phyloP scores from a whole-genome alignment of 1,140 invertebrate genomes.

The Megalopta genalis region DNA sequence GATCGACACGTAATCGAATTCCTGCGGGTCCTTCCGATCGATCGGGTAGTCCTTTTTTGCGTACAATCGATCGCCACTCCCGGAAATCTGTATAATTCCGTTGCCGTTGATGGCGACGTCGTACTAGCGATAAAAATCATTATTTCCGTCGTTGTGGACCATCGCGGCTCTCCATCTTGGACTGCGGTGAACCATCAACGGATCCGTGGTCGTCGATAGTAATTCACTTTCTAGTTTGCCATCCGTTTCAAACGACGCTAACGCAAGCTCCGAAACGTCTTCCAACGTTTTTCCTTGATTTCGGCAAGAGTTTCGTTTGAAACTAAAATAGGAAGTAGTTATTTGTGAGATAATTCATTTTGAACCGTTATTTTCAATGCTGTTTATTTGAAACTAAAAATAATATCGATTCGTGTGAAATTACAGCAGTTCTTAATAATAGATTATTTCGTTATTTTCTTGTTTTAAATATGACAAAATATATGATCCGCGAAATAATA shows the following conservation, averaged over 20 bases:
- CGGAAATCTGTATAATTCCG: conserved; percentile 46
- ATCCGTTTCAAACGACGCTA: neutral
- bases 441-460: no score
- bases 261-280: no score
- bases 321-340: no score
- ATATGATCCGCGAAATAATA: no score
- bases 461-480: no score
- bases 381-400: no score
- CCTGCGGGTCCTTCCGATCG: neutral
- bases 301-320: no score
- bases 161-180: neutral
- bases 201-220: neutral
- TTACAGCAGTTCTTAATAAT: no score
- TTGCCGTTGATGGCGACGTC: neutral
- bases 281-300: no score
- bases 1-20: conserved; percentile 28
- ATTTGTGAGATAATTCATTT: no score
- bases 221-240: conserved; percentile 25
- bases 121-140: conserved; percentile 19
- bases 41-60: neutral
- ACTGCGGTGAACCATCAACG: conserved; percentile 12
- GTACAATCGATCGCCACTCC: neutral
- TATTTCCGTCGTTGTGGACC: conserved; percentile 14
- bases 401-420: no score
- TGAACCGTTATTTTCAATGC: no score